Base-by-base conservation (phyloP, 1,140 invertebrate species). In the Heliconius eleuchia region DNA sequence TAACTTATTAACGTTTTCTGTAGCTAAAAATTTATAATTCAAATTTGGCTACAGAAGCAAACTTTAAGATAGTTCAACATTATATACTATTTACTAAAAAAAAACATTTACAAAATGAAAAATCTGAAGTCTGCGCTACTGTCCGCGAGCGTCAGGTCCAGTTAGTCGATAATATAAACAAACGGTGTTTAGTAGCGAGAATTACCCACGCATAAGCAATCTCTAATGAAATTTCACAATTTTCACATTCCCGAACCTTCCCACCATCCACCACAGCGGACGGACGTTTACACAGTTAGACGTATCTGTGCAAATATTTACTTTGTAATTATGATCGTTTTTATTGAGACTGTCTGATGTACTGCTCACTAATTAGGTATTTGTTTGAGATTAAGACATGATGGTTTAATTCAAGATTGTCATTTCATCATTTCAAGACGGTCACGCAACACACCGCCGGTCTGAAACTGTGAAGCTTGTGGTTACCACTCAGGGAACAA, bases 121-220 rank as follows among this genome's bases (percentile, higher is more conserved):
- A 13, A 4, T 66, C 60, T 66, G 7, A 30, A 27, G 60, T 66
- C 60, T 66, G 60, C 60, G 60, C 27, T 11, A 66, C 55, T n/a
- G 19, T 66, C n/a, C 60, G 60, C 60, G 60, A 66, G 23, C 60
- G 60, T 66, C 60, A 66, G 23, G 27, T 66, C 60, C 27, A 66
- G 60, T 66, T 66, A 66, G 60, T 9, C 23, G 60, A 66, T 30
- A 66, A 66, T 66, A 66, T 66, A 66, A 66, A 66, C 60, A 66
- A 66, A 66, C 60, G 13, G 60, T 30, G 60, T 66, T 66, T 66
- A 66, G 60, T 66, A 27, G 60, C 60, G 60, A 66, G 60, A 66
- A 66, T 66, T 66, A 66, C 60, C 60, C 60, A 66, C 60, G 60
- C 60, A 66, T 30, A 66, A 66, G 60, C 60, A 66, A 66, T 66